A percentile compares a stretch with the other conserved stretches of the same genome.
Conservation (phyloP, 2,888 invertebrate species). For the Noctuana brunneofusca region DNA sequence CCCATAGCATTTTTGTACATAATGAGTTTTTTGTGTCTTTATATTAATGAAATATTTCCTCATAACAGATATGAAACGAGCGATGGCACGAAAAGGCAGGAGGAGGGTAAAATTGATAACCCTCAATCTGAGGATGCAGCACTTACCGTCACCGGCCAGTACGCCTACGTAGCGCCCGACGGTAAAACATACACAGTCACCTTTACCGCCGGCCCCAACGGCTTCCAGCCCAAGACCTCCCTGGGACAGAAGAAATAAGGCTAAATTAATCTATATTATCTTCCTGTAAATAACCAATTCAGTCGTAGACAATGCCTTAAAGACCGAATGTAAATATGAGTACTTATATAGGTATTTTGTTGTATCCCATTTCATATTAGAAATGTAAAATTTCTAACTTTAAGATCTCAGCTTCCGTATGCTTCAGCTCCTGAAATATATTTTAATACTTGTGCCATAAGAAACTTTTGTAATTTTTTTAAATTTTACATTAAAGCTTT, state of each 20-base stretch:
- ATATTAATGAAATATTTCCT: neutral
- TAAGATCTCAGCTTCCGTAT: slow-evolving; percentile 53
- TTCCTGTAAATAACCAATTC: slow-evolving; percentile 13
- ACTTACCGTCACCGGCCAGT: slow-evolving; percentile 84
- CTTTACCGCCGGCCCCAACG: slow-evolving; percentile 85
- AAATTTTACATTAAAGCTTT: slow-evolving; percentile 47
- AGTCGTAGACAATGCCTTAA: neutral
- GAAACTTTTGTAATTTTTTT: slow-evolving; percentile 62
- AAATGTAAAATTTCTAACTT: slow-evolving; percentile 29
- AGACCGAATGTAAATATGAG: slow-evolving; percentile 1
- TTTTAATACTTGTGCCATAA: slow-evolving; percentile 75
- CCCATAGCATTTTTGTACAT: no score
- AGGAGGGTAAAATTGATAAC: slow-evolving; percentile 85
- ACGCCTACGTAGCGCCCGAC: slow-evolving; percentile 85
- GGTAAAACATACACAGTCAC: slow-evolving; percentile 85
- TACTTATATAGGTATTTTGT: neutral
- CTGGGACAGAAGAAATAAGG: slow-evolving; percentile 63
- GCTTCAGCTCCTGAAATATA: slow-evolving; percentile 37
- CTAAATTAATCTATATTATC: slow-evolving; percentile 2
- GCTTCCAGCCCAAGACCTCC: slow-evolving; percentile 82
- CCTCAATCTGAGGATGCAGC: slow-evolving; percentile 85
- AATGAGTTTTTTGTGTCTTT: neutral
- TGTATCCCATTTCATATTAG: neutral
- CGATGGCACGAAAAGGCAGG: slow-evolving; percentile 85
- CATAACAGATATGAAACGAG: slow-evolving; percentile 84